Percentiles rank a stretch among this genome's conserved stretches.
These are phyloP conservation scores for Drosophila emarginata DNA, from an alignment of 2,888 invertebrate genomes.

Conservation along the genomic window DNA sequence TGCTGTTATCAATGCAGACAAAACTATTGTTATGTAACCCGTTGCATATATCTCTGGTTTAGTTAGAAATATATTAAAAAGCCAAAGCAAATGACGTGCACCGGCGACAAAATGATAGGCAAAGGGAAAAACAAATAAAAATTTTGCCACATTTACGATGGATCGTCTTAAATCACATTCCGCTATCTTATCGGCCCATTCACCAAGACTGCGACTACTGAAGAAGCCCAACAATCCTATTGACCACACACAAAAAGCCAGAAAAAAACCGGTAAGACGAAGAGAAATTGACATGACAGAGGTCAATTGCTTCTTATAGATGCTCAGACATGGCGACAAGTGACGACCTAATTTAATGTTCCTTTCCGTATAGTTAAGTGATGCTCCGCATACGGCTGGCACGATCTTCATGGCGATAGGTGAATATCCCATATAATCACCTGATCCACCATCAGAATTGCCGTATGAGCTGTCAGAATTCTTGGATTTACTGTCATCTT, in stretches of 20 bases:
- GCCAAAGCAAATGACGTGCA: slow-evolving; percentile 55
- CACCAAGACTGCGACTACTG: slow-evolving; percentile 33
- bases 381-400: neutral
- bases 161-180: slow-evolving; percentile 15
- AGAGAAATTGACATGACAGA: slow-evolving; percentile 55
- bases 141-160: slow-evolving; percentile 28
- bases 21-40: slow-evolving; percentile 46
- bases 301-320: slow-evolving; percentile 56
- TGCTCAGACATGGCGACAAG: slow-evolving; percentile 53
- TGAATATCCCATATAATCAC: neutral
- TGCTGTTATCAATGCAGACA: slow-evolving; percentile 42
- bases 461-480: neutral
- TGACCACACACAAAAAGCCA: slow-evolving; percentile 46
- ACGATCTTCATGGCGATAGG: slow-evolving; percentile 45
- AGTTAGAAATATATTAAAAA: slow-evolving; percentile 51
- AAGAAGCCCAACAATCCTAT: slow-evolving; percentile 44
- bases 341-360: slow-evolving; percentile 44
- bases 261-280: slow-evolving; percentile 41
- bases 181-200: slow-evolving; percentile 33
- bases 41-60: slow-evolving; percentile 53
- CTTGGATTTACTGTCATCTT: neutral
- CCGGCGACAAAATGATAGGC: slow-evolving; percentile 57
- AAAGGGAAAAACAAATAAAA: slow-evolving; percentile 47
- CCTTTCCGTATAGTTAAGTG: slow-evolving; percentile 41
- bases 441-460: neutral